Base-by-base conservation (phyloP, 1,140 invertebrate genomes). In the Onthophagus taurus region DNA sequence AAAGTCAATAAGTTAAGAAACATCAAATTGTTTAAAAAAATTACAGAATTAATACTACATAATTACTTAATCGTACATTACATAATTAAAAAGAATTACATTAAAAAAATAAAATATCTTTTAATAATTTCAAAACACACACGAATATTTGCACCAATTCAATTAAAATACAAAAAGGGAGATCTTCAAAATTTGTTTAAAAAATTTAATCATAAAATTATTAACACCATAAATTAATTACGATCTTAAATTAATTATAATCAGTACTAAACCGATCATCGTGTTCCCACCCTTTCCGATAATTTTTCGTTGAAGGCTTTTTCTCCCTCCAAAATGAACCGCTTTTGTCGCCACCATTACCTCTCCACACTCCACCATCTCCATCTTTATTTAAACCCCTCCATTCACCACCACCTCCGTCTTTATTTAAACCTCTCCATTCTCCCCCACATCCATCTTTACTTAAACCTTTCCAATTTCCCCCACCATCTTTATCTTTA, bases 201-300 rank as follows among this genome's bases (percentile, higher is more conserved):
- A n/a, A n/a, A n/a, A n/a, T n/a, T n/a, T n/a, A n/a, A n/a, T n/a
- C n/a, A n/a, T n/a, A n/a, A n/a, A n/a, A n/a, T n/a, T n/a, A n/a
- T n/a, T n/a, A n/a, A n/a, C n/a, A n/a, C n/a, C n/a, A n/a, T n/a
- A n/a, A n/a, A n/a, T n/a, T n/a, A n/a, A n/a, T n/a, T n/a, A n/a
- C n/a, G n/a, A n/a, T n/a, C n/a, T n/a, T n/a, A n/a, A n/a, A 39
- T 21, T 39, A 45, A 21, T 49, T 36, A 48, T 53, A 50, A 41
- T 41, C 48, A 23, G 35, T 50, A 31, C 50, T 46, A 30, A 48
- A 50, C 14, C 51, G 11, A 42, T 53, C 49, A 42, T 51, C 49
- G 38, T 51, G 48, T 24, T 53, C 43, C 49, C 52, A 53, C 6
- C 45, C 44, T 33, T 53, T 49, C 21, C 43, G 47, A 16, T 41